Conservation (phyloP, 2,888 invertebrate genomes). For the Phalera bucephala region DNA sequence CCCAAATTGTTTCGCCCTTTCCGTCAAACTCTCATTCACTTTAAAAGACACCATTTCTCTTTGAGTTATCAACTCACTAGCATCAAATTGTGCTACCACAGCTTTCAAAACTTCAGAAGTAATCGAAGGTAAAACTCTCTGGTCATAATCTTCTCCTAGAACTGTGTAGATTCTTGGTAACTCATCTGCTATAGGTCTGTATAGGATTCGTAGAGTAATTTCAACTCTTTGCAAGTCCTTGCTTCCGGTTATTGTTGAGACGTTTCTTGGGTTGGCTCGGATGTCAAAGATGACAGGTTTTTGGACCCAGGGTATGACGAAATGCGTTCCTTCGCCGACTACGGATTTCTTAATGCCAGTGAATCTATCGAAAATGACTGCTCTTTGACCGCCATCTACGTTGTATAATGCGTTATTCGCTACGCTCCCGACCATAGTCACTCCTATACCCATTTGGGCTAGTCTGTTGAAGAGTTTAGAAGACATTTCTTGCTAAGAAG, state of each 20-base stretch:
- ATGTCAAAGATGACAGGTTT: constrained; percentile 96
- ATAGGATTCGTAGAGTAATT: constrained; percentile 96
- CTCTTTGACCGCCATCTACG: constrained; percentile 88
- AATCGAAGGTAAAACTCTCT: constrained; percentile 96
- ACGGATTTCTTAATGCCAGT: constrained; percentile 92
- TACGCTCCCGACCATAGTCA: constrained; percentile 14
- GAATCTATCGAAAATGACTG: constrained; percentile 98
- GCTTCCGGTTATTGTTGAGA: constrained; percentile 96
- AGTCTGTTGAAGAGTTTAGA: constrained; percentile 16
- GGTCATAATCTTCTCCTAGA: constrained; percentile 96
- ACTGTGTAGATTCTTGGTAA: constrained; percentile 95
- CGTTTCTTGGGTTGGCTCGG: constrained; percentile 93
- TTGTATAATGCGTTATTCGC: constrained; percentile 24
- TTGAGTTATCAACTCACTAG: constrained; percentile 97
- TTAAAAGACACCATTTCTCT: constrained; percentile 86
- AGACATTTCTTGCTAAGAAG: constrained; percentile 9
- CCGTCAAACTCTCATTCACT: constrained; percentile 24
- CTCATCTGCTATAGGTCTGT: constrained; percentile 92
- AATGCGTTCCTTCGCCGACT: constrained; percentile 97
- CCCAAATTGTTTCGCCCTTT: constrained; percentile 26
- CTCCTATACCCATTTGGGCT: constrained; percentile 21
- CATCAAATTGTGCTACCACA: constrained; percentile 98
- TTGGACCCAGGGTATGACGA: constrained; percentile 97
- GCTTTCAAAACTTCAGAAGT: constrained; percentile 98
- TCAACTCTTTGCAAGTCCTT: constrained; percentile 98